Base-by-base conservation (phyloP, 2,888 invertebrate genomes). In the Macrophya alboannulata region DNA sequence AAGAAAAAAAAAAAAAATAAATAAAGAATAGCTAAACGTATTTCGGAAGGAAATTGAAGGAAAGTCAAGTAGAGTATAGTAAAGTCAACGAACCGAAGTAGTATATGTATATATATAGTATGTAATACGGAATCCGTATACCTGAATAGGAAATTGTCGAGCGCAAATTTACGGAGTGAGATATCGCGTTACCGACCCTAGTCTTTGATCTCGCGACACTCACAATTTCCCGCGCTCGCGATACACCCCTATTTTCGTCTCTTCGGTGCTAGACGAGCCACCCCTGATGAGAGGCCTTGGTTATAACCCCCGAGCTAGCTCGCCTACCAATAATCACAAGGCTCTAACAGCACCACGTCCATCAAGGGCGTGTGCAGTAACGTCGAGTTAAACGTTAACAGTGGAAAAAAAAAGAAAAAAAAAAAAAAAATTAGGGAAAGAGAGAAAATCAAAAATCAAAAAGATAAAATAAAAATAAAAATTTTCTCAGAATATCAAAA, bases 201-300 rank as follows among this genome's bases (percentile, higher is more conserved):
- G 89, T 91, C 93, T 93, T 93, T 93, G 93, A 93, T 93, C 93
- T 93, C 89, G 91, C 93, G 93, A 93, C 93, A 93, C 93, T 93
- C 93, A 93, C 93, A 93, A 93, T 93, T 93, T 91, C 91, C 92
- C 90, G 89, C 88, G 91, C 90, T 89, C 91, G 89, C 93, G 93
- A 93, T 93, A 93, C 91, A 92, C 93, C 92, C 92, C 92, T 92
- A 92, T 92, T 92, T 92, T 91, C 90, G 31, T 31, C 31, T 31
- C 31, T 31, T 89, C 86, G 87, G 89, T 86, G 90, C 89, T 81
- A 81, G 81, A 59, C 81, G 65, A 81, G 81, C 65, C 55, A 77
- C 77, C 81, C 81, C 65, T 43, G 72, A 74, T 81, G 81, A 81
- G 81, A 81, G 81, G 55, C 81, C 81, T 37, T 43, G 81, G 17